Percentiles rank a stretch among this genome's conserved stretches.
phyloP scores from a whole-genome alignment of 2,113 vertebrate genomes.

The Hippocampus comes region DNA sequence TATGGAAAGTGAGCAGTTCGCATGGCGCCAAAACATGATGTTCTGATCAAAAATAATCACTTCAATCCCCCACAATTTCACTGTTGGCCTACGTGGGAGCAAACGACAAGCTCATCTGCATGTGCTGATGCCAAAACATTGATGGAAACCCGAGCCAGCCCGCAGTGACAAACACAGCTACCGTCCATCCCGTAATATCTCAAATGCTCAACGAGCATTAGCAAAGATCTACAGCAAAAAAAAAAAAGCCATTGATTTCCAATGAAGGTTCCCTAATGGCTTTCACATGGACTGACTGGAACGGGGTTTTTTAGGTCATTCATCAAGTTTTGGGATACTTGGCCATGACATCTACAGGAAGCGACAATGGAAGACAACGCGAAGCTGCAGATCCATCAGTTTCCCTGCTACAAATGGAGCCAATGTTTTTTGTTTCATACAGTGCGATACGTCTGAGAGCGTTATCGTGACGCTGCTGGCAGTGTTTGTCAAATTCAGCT shows the following conservation, averaged over 20 bases:
- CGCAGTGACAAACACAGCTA: not conserved
- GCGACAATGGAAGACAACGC: not conserved
- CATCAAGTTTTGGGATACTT: not conserved
- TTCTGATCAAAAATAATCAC: slow-evolving; percentile 67
- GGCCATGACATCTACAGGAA: not conserved
- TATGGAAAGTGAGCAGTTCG: slow-evolving; percentile 64
- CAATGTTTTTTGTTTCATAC: not conserved
- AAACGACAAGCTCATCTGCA: slow-evolving; percentile 16
- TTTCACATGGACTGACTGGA: slow-evolving; percentile 1
- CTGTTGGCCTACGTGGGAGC: slow-evolving; percentile 39
- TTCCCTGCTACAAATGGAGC: not conserved
- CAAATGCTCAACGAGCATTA: not conserved
- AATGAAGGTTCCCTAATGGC: slow-evolving; percentile 34
- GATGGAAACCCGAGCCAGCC: not conserved
- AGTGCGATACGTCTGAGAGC: not conserved
- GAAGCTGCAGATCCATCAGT: not conserved
- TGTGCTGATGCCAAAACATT: not conserved
- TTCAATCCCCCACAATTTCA: slow-evolving; percentile 67
- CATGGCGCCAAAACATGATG: slow-evolving; percentile 50
- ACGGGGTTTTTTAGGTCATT: not conserved
- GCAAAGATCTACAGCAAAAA: not conserved
- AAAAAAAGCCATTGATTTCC: slow-evolving; percentile 30
- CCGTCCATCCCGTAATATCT: not conserved
- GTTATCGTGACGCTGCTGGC: not conserved
- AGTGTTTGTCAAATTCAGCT: not conserved